Evolutionary conservation across 2,113 vertebrate species (phyloP).

Genomic region (Mungos mungo): DNA sequence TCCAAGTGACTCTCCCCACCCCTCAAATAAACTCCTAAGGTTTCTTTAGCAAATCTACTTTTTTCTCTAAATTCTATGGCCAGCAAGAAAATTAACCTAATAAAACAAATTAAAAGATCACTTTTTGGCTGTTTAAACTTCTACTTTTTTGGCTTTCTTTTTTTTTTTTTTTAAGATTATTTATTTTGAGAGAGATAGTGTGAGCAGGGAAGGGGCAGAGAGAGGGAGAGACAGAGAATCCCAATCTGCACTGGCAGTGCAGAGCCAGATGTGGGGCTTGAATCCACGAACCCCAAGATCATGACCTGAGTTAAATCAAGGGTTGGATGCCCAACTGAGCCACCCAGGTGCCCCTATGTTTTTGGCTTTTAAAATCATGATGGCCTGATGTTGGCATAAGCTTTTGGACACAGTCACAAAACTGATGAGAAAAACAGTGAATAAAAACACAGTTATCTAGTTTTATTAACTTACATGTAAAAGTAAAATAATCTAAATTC

Average conservation of each 20-base stretch:
- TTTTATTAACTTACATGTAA: background rate
- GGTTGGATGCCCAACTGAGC: too few species aligned
- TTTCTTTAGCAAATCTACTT: background rate
- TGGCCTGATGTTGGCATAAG: background rate
- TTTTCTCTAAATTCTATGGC: background rate
- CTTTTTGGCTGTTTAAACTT: background rate
- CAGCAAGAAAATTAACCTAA: conserved; percentile 42
- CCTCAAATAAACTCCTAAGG: background rate
- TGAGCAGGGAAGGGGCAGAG: too few species aligned
- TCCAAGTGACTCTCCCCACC: background rate
- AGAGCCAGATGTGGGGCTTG: too few species aligned
- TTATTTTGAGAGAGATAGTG: too few species aligned
- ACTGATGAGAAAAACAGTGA: background rate
- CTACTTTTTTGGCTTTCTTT: conserved; percentile 6
- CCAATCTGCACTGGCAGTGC: too few species aligned
- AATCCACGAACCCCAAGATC: too few species aligned
- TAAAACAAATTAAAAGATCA: background rate
- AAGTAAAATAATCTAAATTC: background rate
- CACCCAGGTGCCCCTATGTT: background rate
- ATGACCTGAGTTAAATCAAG: too few species aligned
- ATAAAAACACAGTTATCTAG: background rate
- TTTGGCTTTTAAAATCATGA: conserved; percentile 20
- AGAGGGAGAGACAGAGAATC: too few species aligned
- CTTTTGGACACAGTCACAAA: conserved; percentile 22
- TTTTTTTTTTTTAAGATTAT: background rate